Conservation (phyloP, 2,888 invertebrate species). For the Lycaena phlaeas region DNA sequence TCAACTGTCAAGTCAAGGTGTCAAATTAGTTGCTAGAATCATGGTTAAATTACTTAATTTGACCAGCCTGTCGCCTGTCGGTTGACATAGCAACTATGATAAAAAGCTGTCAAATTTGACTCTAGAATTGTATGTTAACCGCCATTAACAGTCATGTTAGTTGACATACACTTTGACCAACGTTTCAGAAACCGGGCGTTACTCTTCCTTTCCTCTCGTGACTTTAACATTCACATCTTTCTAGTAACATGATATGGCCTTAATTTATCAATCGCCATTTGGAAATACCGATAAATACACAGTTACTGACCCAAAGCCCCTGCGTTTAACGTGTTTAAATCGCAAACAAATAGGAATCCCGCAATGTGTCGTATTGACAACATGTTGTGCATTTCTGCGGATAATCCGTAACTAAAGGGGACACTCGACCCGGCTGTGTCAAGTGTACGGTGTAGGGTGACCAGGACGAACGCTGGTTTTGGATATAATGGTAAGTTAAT, state of each 20-base stretch:
- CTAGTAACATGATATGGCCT: not conserved
- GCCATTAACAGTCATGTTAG: too few species aligned
- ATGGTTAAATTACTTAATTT: too few species aligned
- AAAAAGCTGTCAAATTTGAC: too few species aligned
- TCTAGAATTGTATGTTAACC: too few species aligned
- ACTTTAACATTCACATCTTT: too few species aligned
- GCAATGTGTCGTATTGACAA: constrained; percentile 37
- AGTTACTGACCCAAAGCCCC: constrained; percentile 8
- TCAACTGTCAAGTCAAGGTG: too few species aligned
- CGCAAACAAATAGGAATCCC: constrained; percentile 8
- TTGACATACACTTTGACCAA: too few species aligned
- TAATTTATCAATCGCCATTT: not conserved
- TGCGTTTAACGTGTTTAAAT: not conserved
- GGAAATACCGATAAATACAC: not conserved
- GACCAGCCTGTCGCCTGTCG: too few species aligned
- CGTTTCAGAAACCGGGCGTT: too few species aligned
- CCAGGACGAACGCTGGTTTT: constrained; percentile 25
- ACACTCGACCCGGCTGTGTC: constrained; percentile 38
- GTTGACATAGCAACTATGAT: too few species aligned
- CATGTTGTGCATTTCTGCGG: constrained; percentile 62
- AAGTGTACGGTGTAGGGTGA: constrained; percentile 35
- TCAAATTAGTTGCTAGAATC: too few species aligned
- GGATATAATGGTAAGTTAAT: not conserved
- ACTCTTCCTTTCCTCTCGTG: too few species aligned
- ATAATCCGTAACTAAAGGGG: constrained; percentile 61